phyloP scores from a whole-genome alignment of 2,888 invertebrate species.

The Agrilus biguttatus region DNA sequence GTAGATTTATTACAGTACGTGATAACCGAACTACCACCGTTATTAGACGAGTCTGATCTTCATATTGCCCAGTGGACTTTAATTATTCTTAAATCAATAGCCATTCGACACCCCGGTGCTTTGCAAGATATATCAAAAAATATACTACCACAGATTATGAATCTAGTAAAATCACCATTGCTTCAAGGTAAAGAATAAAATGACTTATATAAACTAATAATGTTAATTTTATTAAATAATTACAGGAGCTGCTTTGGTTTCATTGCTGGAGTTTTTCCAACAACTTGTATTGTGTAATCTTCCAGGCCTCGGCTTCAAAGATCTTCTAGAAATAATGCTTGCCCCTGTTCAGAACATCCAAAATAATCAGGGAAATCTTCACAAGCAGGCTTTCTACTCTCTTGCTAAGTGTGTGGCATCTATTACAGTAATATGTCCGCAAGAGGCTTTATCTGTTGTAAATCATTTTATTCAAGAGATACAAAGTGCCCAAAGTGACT shows the following conservation, averaged over 20 bases:
- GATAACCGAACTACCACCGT: constrained; percentile 75
- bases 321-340: constrained; percentile 63
- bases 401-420: constrained; percentile 94
- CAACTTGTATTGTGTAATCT: constrained; percentile 73
- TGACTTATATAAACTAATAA: neutral
- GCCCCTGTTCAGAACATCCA: constrained; percentile 36
- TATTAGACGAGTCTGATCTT: constrained; percentile 87
- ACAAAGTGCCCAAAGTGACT: constrained; percentile 53
- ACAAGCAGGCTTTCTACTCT: constrained; percentile 79
- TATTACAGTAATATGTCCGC: constrained; percentile 65
- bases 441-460: constrained; percentile 53
- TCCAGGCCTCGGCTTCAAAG: constrained; percentile 60
- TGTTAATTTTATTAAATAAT: constrained; percentile 4
- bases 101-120: constrained; percentile 63
- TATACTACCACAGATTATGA: constrained; percentile 73
- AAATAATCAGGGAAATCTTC: constrained; percentile 26
- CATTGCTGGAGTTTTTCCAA: constrained; percentile 85
- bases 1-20: constrained; percentile 61
- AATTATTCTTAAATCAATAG: constrained; percentile 68
- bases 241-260: constrained; percentile 73
- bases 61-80: constrained; percentile 91
- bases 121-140: constrained; percentile 56
- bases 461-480: constrained; percentile 57
- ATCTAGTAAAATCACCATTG: constrained; percentile 79
- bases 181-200: constrained; percentile 56